A percentile compares a stretch with the other conserved stretches of the same genome.
Evolutionary conservation across 2,113 vertebrate species (phyloP).

Genomic region (Phainopepla nitens): DNA sequence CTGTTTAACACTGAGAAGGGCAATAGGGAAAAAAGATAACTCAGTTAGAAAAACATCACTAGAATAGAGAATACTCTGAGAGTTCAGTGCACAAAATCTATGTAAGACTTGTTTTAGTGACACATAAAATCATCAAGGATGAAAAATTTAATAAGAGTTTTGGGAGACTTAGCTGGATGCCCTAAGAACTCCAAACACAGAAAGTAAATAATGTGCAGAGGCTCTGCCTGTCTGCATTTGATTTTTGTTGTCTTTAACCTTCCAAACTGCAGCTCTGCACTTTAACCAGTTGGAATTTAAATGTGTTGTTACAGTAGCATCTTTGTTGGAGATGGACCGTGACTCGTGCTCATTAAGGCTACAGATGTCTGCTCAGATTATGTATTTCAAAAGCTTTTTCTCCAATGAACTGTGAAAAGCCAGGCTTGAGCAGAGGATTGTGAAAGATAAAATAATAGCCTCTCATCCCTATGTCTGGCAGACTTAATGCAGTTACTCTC

Average conservation of each 20-base stretch:
- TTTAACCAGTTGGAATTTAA: slow-evolving; percentile 28
- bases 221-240: neutral
- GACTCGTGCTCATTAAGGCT: slow-evolving; percentile 23
- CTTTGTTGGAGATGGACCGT: slow-evolving; percentile 11
- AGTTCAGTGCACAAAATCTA: neutral
- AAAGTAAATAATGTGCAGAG: neutral
- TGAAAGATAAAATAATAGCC: neutral
- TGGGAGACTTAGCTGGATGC: neutral
- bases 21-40: neutral
- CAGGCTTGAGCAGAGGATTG: neutral
- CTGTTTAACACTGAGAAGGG: neutral
- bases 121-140: neutral
- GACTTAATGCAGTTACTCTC: neutral
- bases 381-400: slow-evolving; percentile 14
- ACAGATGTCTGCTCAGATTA: slow-evolving; percentile 47
- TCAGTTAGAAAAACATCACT: neutral
- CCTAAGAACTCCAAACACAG: neutral
- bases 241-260: slow-evolving; percentile 7
- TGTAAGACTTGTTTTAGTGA: neutral
- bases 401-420: slow-evolving; percentile 33
- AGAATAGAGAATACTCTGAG: neutral
- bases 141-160: neutral
- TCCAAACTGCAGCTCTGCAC: neutral
- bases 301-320: neutral
- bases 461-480: neutral